Evolutionary conservation across 1,140 invertebrate species (phyloP).

Genomic region (Mylabris phalerata): DNA sequence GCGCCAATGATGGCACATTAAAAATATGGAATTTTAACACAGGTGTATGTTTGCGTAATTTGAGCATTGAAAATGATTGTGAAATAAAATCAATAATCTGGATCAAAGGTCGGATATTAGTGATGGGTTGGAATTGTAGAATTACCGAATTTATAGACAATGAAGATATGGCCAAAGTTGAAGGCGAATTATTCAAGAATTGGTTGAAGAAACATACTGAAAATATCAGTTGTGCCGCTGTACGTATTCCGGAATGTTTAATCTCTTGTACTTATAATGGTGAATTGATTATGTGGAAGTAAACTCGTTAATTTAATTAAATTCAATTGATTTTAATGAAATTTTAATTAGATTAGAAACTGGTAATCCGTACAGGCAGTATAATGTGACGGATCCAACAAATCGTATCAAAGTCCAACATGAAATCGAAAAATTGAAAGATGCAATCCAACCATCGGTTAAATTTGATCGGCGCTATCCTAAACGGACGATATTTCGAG

Average conservation of each 20-base stretch:
- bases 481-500: no score
- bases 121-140: conserved; percentile 61
- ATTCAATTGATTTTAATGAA: conserved; percentile 25
- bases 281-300: conserved; percentile 67
- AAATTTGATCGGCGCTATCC: no score
- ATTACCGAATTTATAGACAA: conserved; percentile 64
- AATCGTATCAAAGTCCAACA: conserved; percentile 37
- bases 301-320: conserved; percentile 28
- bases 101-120: conserved; percentile 54
- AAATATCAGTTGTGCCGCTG: conserved; percentile 60
- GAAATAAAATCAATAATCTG: conserved; percentile 54
- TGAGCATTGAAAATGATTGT: conserved; percentile 53
- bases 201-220: conserved; percentile 61
- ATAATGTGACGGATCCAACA: conserved; percentile 34
- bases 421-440: conserved; percentile 9
- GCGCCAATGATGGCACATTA: conserved; percentile 46
- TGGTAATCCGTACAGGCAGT: conserved; percentile 37
- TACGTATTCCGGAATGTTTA: conserved; percentile 54
- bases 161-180: conserved; percentile 23
- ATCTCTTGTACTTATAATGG: conserved; percentile 65
- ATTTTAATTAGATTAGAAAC: conserved; percentile 21
- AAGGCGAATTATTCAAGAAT: conserved; percentile 27
- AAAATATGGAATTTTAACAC: conserved; percentile 77
- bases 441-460: not conserved
- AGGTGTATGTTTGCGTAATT: conserved; percentile 56